Base-by-base conservation (phyloP, 2,797 vertebrate genomes). In the Typhlichthys eigenmanni region DNA sequence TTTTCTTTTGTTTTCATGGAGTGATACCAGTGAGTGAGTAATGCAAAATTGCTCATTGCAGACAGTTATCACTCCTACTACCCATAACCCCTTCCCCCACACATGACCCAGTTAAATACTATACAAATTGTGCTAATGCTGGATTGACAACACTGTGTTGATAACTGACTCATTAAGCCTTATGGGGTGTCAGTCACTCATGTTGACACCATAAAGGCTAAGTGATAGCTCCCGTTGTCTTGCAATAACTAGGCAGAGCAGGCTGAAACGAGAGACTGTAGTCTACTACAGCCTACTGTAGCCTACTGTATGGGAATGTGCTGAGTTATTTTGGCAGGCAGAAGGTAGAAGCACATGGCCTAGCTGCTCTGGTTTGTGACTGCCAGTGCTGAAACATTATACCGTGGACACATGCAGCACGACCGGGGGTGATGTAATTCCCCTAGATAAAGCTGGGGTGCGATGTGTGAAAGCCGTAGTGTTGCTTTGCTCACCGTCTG, bases 331-430 rank as follows among this genome's bases (percentile, higher is more conserved):
- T 87, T 89, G 90, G 88, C 84, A 83, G 85, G 78, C 77, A 48
- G 82, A 70, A 81, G 74, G 74, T 51, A 59, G 73, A 80, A 90
- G 87, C 89, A 87, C 90, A 86, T 91, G 90, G 86, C 86, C 53
- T 13, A 9, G 13, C 58, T 59, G 38, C 84, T 64, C 68, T 74
- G 81, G 80, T 86, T 74, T 87, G 83, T 87, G 85, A 75, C 81
- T 82, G 76, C 78, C 85, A 81, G 81, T 88, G 85, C 79, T 85
- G 83, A 89, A 90, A 91, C 85, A 80, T 82, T 87, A 91, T 91
- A 87, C 74, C 88, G 83, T 78, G 80, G 75, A 73, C 74, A 73
- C 74, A 43, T 55, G 38, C 49, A 11, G 86, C 85, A 85, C 85
- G 66, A 74, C 75, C 76, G 10, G 12, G 71, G 77, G 78, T 92